Base-by-base conservation (phyloP, 1,140 invertebrate species). In the Brachionus manjavacas region DNA sequence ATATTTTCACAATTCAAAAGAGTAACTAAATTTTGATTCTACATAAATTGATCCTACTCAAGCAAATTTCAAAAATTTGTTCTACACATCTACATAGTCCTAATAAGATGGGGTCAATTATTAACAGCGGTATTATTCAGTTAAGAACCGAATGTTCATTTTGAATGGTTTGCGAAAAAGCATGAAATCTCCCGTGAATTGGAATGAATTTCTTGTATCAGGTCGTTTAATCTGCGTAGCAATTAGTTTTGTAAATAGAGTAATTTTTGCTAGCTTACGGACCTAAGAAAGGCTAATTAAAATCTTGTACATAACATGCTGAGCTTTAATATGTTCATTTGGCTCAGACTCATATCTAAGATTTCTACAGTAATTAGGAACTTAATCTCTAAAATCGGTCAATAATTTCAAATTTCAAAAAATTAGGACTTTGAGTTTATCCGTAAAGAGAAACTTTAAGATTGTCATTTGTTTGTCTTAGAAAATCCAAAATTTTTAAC, bases 381-480 rank as follows among this genome's bases (percentile, higher is more conserved):
- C 9, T 39, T 72, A 72, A 72, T 72, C 68, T 72, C 68, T 23
- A 39, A 72, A 72, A 72, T 72, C 68, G 68, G 68, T 72, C 68
- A 72, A 72, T 72, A 72, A 72, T 39, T 72, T 72, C 68, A 72
- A 72, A 72, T 72, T 72, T 20, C 68, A 43, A 72, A 41, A 72
- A 72, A 39, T 41, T 72, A 41, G 35, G 68, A 72, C 68, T 72
- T 16, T 9, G 39, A 41, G 35, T 68, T n/a, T 68, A 68, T 31
- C 25, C 66, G 31, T 14, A 68, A 66, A 66, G 25, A 12, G 25
- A 31, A 14, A 68, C 66, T 68, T 28, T 20, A 60, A 60, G n/a
- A 20, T 23, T 68, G 66, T 68, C 66, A 68, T 35, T 68, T 60
- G 20, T n/a, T 60, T 60, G n/a, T 60, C n/a, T 60, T 20, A 20